A percentile compares a stretch with the other conserved stretches of the same genome.
Conservation (phyloP, 1,140 invertebrate genomes). For the Drosophila orosa region DNA sequence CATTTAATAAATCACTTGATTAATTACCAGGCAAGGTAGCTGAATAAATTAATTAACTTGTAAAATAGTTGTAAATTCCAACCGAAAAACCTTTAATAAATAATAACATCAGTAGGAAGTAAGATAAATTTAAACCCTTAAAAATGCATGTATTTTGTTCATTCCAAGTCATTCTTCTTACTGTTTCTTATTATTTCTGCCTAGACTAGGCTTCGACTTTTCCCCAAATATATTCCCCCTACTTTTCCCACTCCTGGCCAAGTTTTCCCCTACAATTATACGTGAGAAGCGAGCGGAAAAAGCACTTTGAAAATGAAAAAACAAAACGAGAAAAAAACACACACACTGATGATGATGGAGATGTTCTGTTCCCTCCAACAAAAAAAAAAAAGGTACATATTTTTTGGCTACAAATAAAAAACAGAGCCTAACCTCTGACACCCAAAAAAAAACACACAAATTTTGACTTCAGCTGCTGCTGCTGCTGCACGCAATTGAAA, state of each 20-base stretch:
- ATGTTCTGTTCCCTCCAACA: not conserved
- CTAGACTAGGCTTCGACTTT: not conserved
- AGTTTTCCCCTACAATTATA: conserved; percentile 12
- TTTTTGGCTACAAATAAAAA: conserved; percentile 1
- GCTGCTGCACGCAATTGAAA: conserved; percentile 53
- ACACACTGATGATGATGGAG: conserved; percentile 26
- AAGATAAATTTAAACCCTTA: no score
- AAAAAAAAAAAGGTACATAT: conserved; percentile 5
- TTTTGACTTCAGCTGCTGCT: conserved; percentile 23
- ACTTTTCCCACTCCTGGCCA: not conserved
- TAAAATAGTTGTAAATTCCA: not conserved
- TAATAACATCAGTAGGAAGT: no score
- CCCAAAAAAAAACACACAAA: conserved; percentile 6
- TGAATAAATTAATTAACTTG: not conserved
- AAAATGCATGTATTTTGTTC: not conserved
- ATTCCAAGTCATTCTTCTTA: not conserved
- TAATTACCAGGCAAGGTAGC: conserved; percentile 42
- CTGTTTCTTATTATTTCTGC: not conserved
- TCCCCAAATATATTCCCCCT: no score
- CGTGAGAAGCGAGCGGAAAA: conserved; percentile 26
- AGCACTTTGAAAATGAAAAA: conserved; percentile 30
- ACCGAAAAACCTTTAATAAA: not conserved
- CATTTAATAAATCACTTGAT: conserved; percentile 77
- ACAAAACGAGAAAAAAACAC: conserved; percentile 2
- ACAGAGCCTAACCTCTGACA: conserved; percentile 15